These are phyloP conservation scores for Drosophila greeni DNA, from an alignment of 2,888 invertebrate species.

Conservation along the genomic window DNA sequence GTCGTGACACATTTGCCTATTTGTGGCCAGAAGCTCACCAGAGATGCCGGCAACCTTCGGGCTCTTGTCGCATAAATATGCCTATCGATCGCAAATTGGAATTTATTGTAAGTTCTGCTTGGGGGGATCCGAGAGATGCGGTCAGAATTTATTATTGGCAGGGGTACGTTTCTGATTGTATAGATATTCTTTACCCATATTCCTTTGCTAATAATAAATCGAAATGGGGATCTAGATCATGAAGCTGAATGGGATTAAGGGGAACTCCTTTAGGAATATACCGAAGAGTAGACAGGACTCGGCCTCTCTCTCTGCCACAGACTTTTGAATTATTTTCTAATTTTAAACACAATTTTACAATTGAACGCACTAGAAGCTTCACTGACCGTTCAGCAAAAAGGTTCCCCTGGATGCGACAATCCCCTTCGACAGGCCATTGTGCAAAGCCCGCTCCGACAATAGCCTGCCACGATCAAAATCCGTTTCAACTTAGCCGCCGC, in stretches of 20 bases:
- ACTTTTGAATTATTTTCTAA: no score
- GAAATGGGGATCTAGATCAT: neutral
- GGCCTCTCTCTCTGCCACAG: no score
- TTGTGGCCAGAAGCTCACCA: conserved; percentile 42
- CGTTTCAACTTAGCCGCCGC: conserved; percentile 62
- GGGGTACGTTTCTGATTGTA: neutral
- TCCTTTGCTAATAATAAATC: neutral
- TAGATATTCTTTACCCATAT: neutral
- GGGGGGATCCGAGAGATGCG: conserved; percentile 33
- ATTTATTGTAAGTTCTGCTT: conserved; percentile 52
- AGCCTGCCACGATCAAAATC: conserved; percentile 22
- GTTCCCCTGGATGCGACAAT: conserved; percentile 3
- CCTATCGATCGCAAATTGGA: conserved; percentile 46
- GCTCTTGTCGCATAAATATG: conserved; percentile 39
- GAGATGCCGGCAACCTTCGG: conserved; percentile 37
- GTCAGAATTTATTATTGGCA: conserved; percentile 5
- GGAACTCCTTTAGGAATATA: no score
- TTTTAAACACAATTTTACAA: no score
- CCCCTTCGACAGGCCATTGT: conserved; percentile 10
- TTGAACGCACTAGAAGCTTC: no score
- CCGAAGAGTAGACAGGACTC: no score
- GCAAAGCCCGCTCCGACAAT: conserved; percentile 34
- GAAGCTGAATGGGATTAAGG: neutral
- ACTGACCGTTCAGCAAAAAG: no score
- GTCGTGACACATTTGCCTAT: conserved; percentile 49